Conservation (phyloP, 2,888 invertebrate genomes). For the Sphaeridia pumilis region DNA sequence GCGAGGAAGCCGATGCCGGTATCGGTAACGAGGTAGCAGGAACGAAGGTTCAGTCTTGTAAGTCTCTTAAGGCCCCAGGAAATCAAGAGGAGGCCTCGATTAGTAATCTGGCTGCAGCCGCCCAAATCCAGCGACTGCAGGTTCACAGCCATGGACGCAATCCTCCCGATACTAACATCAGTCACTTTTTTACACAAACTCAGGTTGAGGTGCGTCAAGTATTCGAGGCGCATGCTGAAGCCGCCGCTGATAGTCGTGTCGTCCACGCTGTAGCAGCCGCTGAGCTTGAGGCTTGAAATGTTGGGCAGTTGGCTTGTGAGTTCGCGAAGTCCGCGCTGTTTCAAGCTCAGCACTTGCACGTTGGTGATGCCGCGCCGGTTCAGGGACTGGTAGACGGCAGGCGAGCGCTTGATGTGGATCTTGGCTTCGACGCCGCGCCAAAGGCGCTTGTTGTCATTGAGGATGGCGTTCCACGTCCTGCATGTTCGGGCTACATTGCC, state of each 20-base stretch:
- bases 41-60: slow-evolving; percentile 71
- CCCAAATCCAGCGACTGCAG: slow-evolving; percentile 78
- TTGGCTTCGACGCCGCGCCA: slow-evolving; percentile 91
- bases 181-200: slow-evolving; percentile 90
- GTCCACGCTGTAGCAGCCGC: slow-evolving; percentile 86
- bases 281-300: slow-evolving; percentile 74
- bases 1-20: slow-evolving; percentile 77
- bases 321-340: slow-evolving; percentile 62
- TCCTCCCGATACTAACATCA: slow-evolving; percentile 73
- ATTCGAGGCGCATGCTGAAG: slow-evolving; percentile 48
- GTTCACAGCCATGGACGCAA: slow-evolving; percentile 56
- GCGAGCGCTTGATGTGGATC: slow-evolving; percentile 64
- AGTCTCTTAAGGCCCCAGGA: slow-evolving; percentile 78
- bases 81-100: slow-evolving; percentile 70
- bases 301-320: slow-evolving; percentile 54
- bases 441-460: slow-evolving; percentile 79
- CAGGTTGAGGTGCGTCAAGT: slow-evolving; percentile 64
- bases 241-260: slow-evolving; percentile 67
- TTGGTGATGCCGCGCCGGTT: slow-evolving; percentile 75
- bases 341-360: slow-evolving; percentile 76
- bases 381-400: slow-evolving; percentile 71
- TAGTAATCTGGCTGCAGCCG: slow-evolving; percentile 83
- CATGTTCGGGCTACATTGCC: slow-evolving; percentile 85
- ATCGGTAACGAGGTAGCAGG: slow-evolving; percentile 87
- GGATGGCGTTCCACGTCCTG: slow-evolving; percentile 77